Evolutionary conservation across 2,797 vertebrate genomes (phyloP).

Genomic region (Xerus rutilus): DNA sequence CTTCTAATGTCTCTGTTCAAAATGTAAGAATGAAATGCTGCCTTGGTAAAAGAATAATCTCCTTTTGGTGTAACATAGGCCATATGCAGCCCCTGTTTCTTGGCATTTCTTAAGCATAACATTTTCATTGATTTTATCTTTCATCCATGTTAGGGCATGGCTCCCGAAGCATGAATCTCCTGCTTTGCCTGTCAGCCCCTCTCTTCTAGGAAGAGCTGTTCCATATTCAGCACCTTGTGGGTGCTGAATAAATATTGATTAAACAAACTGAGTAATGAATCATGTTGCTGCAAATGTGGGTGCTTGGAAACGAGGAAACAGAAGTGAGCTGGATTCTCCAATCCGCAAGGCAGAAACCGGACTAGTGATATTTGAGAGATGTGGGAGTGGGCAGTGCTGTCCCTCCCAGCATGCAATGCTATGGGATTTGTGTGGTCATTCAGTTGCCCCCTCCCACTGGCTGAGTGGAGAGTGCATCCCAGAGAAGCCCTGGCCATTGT

Average conservation of each 20-base stretch:
- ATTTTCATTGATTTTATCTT: not conserved
- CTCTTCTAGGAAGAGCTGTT: slow-evolving; percentile 55
- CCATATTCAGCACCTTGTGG: slow-evolving; percentile 63
- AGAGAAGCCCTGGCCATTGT: not conserved
- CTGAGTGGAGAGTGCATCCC: not conserved
- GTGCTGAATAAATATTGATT: slow-evolving; percentile 81
- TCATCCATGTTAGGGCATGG: slow-evolving; percentile 39
- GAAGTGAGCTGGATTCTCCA: not conserved
- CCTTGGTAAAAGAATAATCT: not conserved
- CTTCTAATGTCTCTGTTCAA: not conserved
- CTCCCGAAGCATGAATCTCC: not conserved
- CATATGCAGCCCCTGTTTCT: not conserved
- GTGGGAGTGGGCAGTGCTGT: not conserved
- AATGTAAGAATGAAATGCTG: not conserved
- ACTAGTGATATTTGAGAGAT: not conserved
- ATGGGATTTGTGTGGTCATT: not conserved
- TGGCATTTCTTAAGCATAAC: not conserved
- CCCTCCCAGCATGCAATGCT: not conserved
- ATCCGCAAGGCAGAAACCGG: not conserved
- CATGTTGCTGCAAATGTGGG: slow-evolving; percentile 44
- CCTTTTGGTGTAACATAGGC: not conserved
- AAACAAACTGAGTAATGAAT: slow-evolving; percentile 74
- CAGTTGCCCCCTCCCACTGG: not conserved
- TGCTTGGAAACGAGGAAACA: not conserved
- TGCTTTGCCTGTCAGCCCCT: slow-evolving; percentile 62